Percentiles rank a stretch among this genome's conserved stretches.
phyloP scores from a whole-genome alignment of 2,888 invertebrate species.

The Nycteola revayana region DNA sequence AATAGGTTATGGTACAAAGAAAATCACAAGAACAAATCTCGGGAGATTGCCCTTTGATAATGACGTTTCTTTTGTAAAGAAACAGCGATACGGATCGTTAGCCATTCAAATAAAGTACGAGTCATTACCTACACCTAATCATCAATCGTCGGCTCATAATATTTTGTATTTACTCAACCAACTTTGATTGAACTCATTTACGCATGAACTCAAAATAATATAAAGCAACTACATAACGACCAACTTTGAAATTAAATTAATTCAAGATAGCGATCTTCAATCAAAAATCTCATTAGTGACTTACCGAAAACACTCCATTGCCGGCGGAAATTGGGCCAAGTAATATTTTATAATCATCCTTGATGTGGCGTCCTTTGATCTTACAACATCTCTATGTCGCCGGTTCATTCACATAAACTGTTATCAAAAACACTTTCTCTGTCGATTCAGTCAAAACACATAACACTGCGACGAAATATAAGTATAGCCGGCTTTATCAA shows the following conservation, averaged over 20 bases:
- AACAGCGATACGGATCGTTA: slow-evolving; percentile 20
- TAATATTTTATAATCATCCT: slow-evolving; percentile 47
- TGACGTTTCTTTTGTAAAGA: slow-evolving; percentile 1
- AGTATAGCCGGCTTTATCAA: slow-evolving; percentile 53
- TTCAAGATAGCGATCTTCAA: slow-evolving; percentile 41
- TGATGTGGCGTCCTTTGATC: slow-evolving; percentile 38
- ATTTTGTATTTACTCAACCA: slow-evolving; percentile 19
- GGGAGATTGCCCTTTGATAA: neutral
- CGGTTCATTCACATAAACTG: slow-evolving; percentile 45
- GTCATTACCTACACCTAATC: slow-evolving; percentile 17
- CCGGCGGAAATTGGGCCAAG: slow-evolving; percentile 45
- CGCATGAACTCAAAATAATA: slow-evolving; percentile 16
- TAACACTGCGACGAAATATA: slow-evolving; percentile 46
- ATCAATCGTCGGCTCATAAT: slow-evolving; percentile 14
- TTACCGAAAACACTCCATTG: slow-evolving; percentile 68
- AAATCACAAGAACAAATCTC: no score
- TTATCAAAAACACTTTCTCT: slow-evolving; percentile 60
- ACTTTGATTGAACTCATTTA: slow-evolving; percentile 16
- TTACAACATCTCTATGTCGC: slow-evolving; percentile 51
- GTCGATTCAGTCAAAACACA: slow-evolving; percentile 41
- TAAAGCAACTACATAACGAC: slow-evolving; percentile 39
- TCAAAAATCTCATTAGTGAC: slow-evolving; percentile 49
- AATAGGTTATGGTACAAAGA: neutral
- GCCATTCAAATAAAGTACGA: slow-evolving; percentile 15
- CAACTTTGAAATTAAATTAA: slow-evolving; percentile 40